Conservation (phyloP, 2,113 vertebrate species). For the Gymnarchus niloticus region DNA sequence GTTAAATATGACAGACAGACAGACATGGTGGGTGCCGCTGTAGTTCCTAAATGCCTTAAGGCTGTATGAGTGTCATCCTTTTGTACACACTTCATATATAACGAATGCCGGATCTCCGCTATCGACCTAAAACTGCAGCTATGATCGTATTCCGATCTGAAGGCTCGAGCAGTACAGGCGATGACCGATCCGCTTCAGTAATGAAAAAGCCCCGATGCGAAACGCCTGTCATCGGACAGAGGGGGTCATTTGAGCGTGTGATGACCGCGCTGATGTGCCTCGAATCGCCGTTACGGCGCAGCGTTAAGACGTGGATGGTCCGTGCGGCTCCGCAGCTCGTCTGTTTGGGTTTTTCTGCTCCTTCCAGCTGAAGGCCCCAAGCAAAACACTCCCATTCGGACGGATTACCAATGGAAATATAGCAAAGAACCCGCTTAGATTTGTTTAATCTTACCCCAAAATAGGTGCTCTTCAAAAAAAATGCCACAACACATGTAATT, state of each 20-base stretch:
- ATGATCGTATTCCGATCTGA: neutral
- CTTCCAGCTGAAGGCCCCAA: neutral
- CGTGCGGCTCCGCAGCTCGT: neutral
- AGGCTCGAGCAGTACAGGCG: neutral
- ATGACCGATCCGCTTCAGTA: neutral
- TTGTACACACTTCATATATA: neutral
- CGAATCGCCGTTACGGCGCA: neutral
- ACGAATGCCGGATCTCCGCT: neutral
- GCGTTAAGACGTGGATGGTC: neutral
- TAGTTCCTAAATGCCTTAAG: neutral
- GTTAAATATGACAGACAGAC: neutral
- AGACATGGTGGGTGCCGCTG: neutral
- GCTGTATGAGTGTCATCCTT: neutral
- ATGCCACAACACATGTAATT: neutral
- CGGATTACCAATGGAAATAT: neutral
- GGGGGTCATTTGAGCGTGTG: neutral
- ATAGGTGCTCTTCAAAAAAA: neutral
- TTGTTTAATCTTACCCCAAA: neutral
- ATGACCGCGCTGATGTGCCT: neutral
- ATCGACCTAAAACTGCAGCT: neutral
- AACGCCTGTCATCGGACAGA: no score
- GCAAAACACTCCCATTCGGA: constrained; percentile 7
- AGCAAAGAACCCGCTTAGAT: constrained; percentile 13
- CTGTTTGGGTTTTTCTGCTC: neutral
- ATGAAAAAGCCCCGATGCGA: neutral